These are phyloP conservation scores for Collichthys lucidus DNA, from an alignment of 2,113 vertebrate genomes.

Conservation along the genomic window DNA sequence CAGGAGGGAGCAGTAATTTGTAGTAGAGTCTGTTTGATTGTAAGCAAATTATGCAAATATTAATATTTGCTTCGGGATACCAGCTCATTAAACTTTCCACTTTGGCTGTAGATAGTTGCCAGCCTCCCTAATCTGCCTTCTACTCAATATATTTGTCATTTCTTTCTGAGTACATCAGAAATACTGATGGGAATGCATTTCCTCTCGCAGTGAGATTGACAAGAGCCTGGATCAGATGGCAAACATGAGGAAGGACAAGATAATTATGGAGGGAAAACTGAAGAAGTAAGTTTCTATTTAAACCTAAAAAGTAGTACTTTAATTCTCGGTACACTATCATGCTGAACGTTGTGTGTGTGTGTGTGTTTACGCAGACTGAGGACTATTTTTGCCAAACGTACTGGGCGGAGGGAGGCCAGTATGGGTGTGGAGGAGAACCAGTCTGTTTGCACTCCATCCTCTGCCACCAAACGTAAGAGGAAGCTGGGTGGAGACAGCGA, in stretches of 20 bases:
- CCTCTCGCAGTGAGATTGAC: conserved; percentile 94
- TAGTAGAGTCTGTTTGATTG: conserved; percentile 42
- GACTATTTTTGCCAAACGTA: conserved; percentile 95
- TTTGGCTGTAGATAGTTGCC: conserved; percentile 10
- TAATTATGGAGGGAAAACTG: conserved; percentile 97
- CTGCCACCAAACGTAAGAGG: conserved; percentile 90
- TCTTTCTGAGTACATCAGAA: conserved; percentile 12
- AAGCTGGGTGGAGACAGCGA: conserved; percentile 92
- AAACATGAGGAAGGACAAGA: conserved; percentile 98
- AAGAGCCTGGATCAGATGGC: conserved; percentile 99
- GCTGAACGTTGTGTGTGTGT: background rate
- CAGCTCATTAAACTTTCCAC: conserved; percentile 39
- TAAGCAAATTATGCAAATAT: conserved; percentile 52
- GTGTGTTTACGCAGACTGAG: conserved; percentile 85
- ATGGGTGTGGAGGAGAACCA: conserved; percentile 89
- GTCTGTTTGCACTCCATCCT: conserved; percentile 85
- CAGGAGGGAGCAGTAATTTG: conserved; percentile 56
- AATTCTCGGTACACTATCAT: background rate
- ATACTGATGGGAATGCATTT: conserved; percentile 28
- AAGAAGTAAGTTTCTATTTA: conserved; percentile 90
- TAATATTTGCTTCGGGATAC: conserved; percentile 35
- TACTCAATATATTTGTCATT: conserved; percentile 8
- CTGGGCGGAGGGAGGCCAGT: conserved; percentile 90
- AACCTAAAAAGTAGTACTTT: background rate
- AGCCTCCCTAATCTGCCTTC: conserved; percentile 17